Evolutionary conservation across 2,888 invertebrate genomes (phyloP).

Genomic region (Aporophyla nigra): DNA sequence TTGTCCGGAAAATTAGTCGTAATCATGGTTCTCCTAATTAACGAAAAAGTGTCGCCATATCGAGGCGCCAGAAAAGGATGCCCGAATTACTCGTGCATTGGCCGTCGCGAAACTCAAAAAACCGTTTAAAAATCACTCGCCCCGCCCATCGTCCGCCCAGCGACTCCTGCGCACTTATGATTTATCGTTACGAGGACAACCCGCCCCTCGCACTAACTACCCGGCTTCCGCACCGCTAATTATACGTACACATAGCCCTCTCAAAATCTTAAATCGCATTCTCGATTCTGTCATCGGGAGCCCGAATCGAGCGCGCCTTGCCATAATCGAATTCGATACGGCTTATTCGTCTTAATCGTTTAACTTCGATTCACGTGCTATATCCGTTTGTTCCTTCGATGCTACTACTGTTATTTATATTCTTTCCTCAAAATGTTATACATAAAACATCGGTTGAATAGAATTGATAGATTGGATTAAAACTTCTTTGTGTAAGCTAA

Average conservation of each 20-base stretch:
- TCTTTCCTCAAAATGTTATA: conserved; percentile 62
- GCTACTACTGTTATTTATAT: conserved; percentile 57
- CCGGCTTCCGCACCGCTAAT: conserved; percentile 88
- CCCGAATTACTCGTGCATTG: conserved; percentile 87
- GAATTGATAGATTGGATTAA: conserved; percentile 47
- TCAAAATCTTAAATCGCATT: conserved; percentile 85
- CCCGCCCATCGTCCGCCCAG: conserved; percentile 88
- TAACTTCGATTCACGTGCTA: conserved; percentile 75
- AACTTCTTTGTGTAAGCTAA: conserved; percentile 49
- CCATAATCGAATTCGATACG: conserved; percentile 79
- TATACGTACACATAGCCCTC: conserved; percentile 84
- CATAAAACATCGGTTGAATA: conserved; percentile 53
- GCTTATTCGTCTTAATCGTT: conserved; percentile 80
- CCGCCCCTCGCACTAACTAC: conserved; percentile 88
- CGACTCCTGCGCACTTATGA: conserved; percentile 89
- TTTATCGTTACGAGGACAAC: conserved; percentile 89
- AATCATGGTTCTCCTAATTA: conserved; percentile 89
- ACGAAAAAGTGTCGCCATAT: conserved; percentile 88
- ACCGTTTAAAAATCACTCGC: conserved; percentile 90
- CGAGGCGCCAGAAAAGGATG: conserved; percentile 87
- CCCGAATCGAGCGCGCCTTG: conserved; percentile 71
- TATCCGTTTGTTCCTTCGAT: conserved; percentile 67
- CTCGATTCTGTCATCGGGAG: conserved; percentile 80
- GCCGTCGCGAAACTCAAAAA: conserved; percentile 88
- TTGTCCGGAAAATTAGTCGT: conserved; percentile 84